Evolutionary conservation across 2,888 invertebrate species (phyloP).

Genomic region (Eristalis pertinax): DNA sequence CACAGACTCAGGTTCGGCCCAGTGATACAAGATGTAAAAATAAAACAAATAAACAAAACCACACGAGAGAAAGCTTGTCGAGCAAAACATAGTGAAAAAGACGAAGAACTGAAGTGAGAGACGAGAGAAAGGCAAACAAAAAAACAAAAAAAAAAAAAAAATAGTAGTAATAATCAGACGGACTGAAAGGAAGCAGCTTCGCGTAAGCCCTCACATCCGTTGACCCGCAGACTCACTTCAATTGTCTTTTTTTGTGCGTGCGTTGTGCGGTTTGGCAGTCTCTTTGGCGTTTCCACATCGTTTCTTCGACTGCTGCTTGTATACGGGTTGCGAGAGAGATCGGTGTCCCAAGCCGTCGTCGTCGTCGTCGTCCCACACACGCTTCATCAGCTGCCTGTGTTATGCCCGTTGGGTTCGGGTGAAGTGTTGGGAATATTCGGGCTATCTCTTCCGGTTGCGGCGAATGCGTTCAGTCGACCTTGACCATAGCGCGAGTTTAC

Average conservation of each 20-base stretch:
- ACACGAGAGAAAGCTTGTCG: constrained; percentile 60
- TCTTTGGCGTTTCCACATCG: constrained; percentile 31
- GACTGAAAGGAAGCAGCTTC: constrained; percentile 40
- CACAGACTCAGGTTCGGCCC: constrained; percentile 13
- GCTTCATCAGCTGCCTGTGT: not conserved
- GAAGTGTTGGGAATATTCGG: not conserved
- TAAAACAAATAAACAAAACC: constrained; percentile 53
- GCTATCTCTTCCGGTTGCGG: constrained; percentile 8
- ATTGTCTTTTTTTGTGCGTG: not conserved
- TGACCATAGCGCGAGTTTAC: not conserved
- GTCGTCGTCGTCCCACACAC: not conserved
- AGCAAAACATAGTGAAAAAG: constrained; percentile 35
- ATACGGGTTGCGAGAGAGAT: constrained; percentile 22
- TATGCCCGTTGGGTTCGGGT: not conserved
- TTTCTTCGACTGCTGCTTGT: not conserved
- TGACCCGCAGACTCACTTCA: not conserved
- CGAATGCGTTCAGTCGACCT: constrained; percentile 23
- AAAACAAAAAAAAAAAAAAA: constrained; percentile 15
- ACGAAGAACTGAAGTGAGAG: not conserved
- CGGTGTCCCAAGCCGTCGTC: not conserved
- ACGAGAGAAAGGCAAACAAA: no score
- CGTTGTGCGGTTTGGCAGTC: constrained; percentile 31
- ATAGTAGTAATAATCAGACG: constrained; percentile 8
- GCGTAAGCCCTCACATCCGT: constrained; percentile 25
- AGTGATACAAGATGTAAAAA: constrained; percentile 55